Evolutionary conservation across 2,113 vertebrate genomes (phyloP).

Genomic region (Chlorodrepanis virens): DNA sequence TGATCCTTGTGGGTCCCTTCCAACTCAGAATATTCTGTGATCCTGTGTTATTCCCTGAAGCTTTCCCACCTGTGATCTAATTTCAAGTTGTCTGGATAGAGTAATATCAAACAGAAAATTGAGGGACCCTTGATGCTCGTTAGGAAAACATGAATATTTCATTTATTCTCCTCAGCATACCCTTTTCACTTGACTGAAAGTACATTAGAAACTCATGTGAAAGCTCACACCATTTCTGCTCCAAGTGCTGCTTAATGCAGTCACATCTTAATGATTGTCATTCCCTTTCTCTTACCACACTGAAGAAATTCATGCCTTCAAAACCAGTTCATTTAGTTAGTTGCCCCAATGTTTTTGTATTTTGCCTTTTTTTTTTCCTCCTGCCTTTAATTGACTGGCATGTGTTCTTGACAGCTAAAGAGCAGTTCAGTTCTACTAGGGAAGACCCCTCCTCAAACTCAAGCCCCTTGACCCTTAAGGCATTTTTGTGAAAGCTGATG

Average conservation of each 20-base stretch:
- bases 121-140: neutral
- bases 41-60: neutral
- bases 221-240: neutral
- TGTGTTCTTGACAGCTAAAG: neutral
- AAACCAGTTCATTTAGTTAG: neutral
- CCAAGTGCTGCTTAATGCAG: neutral
- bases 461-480: neutral
- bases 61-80: neutral
- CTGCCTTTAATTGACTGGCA: neutral
- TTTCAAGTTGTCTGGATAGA: neutral
- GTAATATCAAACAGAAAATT: conserved; percentile 4
- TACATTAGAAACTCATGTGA: neutral
- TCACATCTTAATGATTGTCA: neutral
- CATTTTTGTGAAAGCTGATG: neutral
- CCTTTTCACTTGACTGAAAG: neutral
- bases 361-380: rapidly evolving
- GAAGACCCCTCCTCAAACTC: neutral
- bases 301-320: neutral
- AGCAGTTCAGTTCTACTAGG: neutral
- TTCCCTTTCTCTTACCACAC: neutral
- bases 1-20: neutral
- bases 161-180: neutral
- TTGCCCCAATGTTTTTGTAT: neutral
- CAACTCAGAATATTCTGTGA: neutral
- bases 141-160: conserved; percentile 13